Conservation (phyloP, 1,140 invertebrate genomes). For the Drosophila punjabiensis region DNA sequence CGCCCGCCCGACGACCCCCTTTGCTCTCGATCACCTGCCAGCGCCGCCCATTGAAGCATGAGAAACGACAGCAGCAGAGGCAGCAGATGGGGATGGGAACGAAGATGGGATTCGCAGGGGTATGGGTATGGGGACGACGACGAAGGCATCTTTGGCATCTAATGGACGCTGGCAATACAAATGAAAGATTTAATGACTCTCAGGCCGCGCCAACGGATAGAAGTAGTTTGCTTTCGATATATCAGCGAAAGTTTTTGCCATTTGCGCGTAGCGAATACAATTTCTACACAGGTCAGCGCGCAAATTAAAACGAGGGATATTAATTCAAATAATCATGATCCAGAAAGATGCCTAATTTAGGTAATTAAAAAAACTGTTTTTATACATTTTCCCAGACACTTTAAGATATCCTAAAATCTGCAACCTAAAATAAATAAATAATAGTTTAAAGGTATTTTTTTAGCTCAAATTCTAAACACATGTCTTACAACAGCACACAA, state of each 20-base stretch:
- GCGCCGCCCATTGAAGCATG: conserved; percentile 75
- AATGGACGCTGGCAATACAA: conserved; percentile 80
- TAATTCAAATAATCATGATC: neutral
- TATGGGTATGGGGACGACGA: conserved; percentile 16
- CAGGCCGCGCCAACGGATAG: conserved; percentile 33
- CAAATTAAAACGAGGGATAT: neutral
- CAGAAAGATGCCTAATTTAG: neutral
- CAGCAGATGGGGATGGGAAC: conserved; percentile 6
- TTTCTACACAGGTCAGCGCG: conserved; percentile 44
- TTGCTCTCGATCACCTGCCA: conserved; percentile 59
- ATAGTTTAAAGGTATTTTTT: no score
- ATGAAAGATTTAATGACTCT: conserved; percentile 83
- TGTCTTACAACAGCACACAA: no score
- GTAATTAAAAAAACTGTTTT: neutral
- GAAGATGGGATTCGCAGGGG: neutral
- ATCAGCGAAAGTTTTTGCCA: conserved; percentile 62
- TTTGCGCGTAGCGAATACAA: conserved; percentile 49
- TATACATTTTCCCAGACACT: neutral
- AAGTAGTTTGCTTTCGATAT: conserved; percentile 62
- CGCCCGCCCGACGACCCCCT: neutral
- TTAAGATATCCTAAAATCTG: no score
- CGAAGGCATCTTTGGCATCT: conserved; percentile 69
- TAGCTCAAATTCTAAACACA: no score
- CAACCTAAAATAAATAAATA: no score
- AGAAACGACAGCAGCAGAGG: conserved; percentile 39